These are phyloP conservation scores for Tiliacea aurago DNA, from an alignment of 2,888 invertebrate species.

Conservation along the genomic window DNA sequence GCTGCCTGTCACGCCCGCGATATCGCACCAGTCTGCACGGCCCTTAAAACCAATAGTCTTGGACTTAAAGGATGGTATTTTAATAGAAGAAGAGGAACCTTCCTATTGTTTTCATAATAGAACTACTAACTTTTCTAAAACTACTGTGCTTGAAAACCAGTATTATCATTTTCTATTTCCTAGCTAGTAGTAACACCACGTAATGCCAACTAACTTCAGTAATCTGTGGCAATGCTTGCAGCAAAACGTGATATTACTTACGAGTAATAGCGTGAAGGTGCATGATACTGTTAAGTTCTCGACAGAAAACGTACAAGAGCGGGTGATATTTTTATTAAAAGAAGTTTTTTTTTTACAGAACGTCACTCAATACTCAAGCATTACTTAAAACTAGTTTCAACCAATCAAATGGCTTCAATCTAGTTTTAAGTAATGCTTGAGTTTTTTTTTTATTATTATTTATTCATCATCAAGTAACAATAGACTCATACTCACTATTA, in stretches of 20 bases:
- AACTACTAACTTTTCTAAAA: background rate
- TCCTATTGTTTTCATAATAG: background rate
- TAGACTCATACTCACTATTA: too few species aligned
- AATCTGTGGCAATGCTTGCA: constrained; percentile 34
- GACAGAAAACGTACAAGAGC: background rate
- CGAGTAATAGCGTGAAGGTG: background rate
- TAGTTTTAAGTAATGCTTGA: too few species aligned
- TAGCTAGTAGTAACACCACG: background rate
- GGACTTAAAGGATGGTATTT: background rate
- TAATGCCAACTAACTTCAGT: constrained; percentile 29
- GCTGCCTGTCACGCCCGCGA: too few species aligned
- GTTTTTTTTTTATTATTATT: too few species aligned
- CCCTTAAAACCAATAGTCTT: too few species aligned
- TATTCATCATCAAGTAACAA: too few species aligned
- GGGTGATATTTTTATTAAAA: background rate
- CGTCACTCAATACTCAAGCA: too few species aligned
- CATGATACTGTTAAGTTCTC: background rate
- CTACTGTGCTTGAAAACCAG: constrained; percentile 2
- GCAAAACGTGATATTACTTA: constrained; percentile 17
- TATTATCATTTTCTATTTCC: constrained; percentile 23
- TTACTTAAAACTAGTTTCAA: too few species aligned
- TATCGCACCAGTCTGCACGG: too few species aligned
- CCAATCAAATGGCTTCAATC: too few species aligned
- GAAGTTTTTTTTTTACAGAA: too few species aligned
- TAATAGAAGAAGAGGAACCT: background rate